Percentiles rank a stretch among this genome's conserved stretches.
Evolutionary conservation across 1,140 invertebrate genomes (phyloP).

Genomic region (Drosophila kurseongensis): DNA sequence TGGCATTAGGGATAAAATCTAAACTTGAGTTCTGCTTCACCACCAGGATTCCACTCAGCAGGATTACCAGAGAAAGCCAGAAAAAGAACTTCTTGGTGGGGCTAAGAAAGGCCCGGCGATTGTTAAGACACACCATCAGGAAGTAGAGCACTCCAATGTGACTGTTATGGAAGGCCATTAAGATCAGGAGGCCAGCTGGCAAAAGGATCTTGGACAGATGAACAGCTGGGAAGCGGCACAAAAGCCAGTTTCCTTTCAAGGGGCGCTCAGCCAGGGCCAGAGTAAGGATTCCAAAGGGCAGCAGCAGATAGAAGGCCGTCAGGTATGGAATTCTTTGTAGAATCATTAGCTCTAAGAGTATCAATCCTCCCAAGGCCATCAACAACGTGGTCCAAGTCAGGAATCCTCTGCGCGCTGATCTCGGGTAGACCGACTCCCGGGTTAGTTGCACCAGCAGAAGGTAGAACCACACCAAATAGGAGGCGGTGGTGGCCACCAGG

Average conservation of each 20-base stretch:
- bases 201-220: slow-evolving; percentile 27
- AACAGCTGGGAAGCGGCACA: not conserved
- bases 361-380: slow-evolving; percentile 7
- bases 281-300: slow-evolving; percentile 61
- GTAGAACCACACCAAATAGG: slow-evolving; percentile 89
- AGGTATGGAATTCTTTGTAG: slow-evolving; percentile 54
- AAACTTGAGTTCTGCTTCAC: slow-evolving; percentile 82
- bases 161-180: slow-evolving; percentile 29
- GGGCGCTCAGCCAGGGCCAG: slow-evolving; percentile 43
- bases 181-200: slow-evolving; percentile 66
- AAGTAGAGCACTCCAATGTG: slow-evolving; percentile 48
- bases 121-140: slow-evolving; percentile 24
- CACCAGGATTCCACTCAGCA: slow-evolving; percentile 87
- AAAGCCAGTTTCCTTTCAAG: not conserved
- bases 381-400: slow-evolving; percentile 1
- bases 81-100: slow-evolving; percentile 41
- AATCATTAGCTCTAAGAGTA: slow-evolving; percentile 13
- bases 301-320: slow-evolving; percentile 62
- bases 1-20: slow-evolving; percentile 37
- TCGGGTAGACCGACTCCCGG: not conserved
- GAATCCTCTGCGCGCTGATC: not conserved
- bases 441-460: slow-evolving; percentile 46
- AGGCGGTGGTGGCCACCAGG: slow-evolving; percentile 86
- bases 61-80: slow-evolving; percentile 42
- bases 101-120: slow-evolving; percentile 28